Evolutionary conservation across 2,113 vertebrate genomes (phyloP).

Genomic region (Ascaphus truei): DNA sequence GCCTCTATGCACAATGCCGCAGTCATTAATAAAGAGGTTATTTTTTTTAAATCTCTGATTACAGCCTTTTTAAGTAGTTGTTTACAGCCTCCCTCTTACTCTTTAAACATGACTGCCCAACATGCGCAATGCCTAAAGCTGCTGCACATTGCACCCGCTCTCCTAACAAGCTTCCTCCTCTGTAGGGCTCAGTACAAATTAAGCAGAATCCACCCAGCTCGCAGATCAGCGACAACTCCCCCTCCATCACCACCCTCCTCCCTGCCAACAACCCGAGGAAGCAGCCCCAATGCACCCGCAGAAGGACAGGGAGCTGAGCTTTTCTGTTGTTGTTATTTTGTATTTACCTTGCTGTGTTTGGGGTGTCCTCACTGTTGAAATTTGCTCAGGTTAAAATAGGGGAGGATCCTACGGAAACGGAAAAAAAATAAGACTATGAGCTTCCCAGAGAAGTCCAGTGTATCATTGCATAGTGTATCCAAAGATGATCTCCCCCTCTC

Average conservation of each 20-base stretch:
- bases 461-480: slow-evolving; percentile 53
- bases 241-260: not conserved
- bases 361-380: slow-evolving; percentile 42
- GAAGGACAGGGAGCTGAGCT: not conserved
- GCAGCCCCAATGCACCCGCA: not conserved
- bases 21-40: slow-evolving; percentile 67
- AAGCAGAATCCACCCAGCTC: not conserved
- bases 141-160: slow-evolving; percentile 44
- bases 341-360: slow-evolving; percentile 2
- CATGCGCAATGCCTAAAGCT: slow-evolving; percentile 61
- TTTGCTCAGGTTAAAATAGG: slow-evolving; percentile 36
- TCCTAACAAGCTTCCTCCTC: slow-evolving; percentile 28
- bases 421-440: slow-evolving; percentile 48
- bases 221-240: not conserved
- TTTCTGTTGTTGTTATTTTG: too few relatives aligned
- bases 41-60: slow-evolving; percentile 37
- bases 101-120: slow-evolving; percentile 64
- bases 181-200: not conserved
- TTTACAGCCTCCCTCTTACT: slow-evolving; percentile 57
- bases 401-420: slow-evolving; percentile 62
- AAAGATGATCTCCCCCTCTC: slow-evolving; percentile 17
- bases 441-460: slow-evolving; percentile 56
- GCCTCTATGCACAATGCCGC: slow-evolving; percentile 47
- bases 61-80: slow-evolving; percentile 56
- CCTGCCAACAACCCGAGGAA: too few relatives aligned